Evolutionary conservation across 2,888 invertebrate genomes (phyloP), one percentile per base, ranked within the genome.

Genomic region (Lumbricus terrestris): DNA sequence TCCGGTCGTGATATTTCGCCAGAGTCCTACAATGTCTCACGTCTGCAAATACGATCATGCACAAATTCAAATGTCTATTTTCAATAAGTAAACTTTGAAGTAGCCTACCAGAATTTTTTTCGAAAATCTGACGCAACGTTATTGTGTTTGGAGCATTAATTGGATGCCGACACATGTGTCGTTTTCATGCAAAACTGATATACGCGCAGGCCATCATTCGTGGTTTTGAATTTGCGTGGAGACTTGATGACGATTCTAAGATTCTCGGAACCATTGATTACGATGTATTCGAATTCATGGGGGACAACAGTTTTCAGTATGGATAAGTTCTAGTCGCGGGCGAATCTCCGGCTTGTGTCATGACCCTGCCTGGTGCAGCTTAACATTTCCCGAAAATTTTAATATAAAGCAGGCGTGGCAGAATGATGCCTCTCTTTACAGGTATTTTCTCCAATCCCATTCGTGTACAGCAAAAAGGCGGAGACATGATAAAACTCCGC

Each of bases 1-100:
- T n/a, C n/a, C n/a, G n/a, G n/a, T n/a, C n/a, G n/a, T 92, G 33
- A 89, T 92, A n/a, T 92, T 92, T 89, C 92, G 92, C 85, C 92
- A 92, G 40, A 91, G 15, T 42, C 88, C 13, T 54, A 83, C 85
- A 8, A 11, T 35, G 38, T 38, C 38, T 13, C 13, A 38, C 38
- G 38, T 18, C 88, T 47, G 15, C 13, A 23, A 16, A 42, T 92
- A 16, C 82, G 90, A 13, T 38, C 69, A 23, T 42, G 69, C 35
- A 91, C 90, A 20, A 42, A n/a, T 8, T 91, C 92, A 18, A 23
- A 38, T 5, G 35, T 92, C 20, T 92, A 90, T n/a, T n/a, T n/a
- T n/a, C n/a, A n/a, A n/a, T n/a, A n/a, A n/a, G n/a, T n/a, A n/a
- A n/a, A n/a, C n/a, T n/a, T n/a, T n/a, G n/a, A n/a, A n/a, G n/a